Conservation (phyloP, 2,113 vertebrate species). For the Syngnathus typhle region DNA sequence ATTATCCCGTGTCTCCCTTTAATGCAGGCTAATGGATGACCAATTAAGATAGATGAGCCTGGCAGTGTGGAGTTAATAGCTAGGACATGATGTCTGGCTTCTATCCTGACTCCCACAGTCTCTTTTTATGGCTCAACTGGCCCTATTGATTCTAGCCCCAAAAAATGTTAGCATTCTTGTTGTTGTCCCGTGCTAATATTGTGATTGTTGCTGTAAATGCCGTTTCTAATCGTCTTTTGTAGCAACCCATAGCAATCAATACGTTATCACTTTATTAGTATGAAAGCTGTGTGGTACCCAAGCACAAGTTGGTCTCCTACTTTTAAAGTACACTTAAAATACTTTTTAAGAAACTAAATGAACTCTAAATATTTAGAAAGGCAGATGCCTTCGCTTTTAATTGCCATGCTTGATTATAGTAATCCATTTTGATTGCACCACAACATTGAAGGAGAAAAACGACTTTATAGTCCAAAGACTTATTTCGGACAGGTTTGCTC, state of each 20-base stretch:
- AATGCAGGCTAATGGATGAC: conserved; percentile 77
- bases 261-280: background rate
- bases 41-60: conserved; percentile 80
- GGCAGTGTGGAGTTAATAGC: conserved; percentile 75
- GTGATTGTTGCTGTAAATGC: background rate
- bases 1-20: conserved; percentile 75
- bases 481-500: background rate
- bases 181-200: background rate
- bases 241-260: background rate
- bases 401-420: background rate
- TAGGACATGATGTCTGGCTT: conserved; percentile 79
- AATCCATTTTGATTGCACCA: background rate
- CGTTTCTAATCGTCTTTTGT: background rate
- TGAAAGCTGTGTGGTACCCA: background rate
- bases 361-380: background rate
- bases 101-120: conserved; percentile 57
- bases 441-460: background rate
- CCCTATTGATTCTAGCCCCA: conserved; percentile 30
- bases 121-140: conserved; percentile 48
- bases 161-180: conserved; percentile 24
- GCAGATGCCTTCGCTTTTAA: background rate
- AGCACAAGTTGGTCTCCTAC: background rate
- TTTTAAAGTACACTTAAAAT: background rate
- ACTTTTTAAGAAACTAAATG: background rate
- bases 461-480: background rate